These are phyloP conservation scores for Pimpla rufipes DNA, from an alignment of 2,888 invertebrate genomes.

Conservation along the genomic window DNA sequence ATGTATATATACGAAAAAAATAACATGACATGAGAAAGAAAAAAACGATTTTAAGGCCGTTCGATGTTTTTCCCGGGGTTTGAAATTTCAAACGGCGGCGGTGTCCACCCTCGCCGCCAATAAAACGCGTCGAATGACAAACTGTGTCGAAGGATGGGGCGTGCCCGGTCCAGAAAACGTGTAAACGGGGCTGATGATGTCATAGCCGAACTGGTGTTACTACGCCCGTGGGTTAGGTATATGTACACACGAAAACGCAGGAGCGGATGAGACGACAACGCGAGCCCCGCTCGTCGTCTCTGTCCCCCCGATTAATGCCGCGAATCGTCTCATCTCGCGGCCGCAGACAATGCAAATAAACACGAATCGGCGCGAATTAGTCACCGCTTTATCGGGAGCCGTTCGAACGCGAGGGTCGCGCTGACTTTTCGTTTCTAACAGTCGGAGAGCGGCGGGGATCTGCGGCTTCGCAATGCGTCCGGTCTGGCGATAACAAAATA, in stretches of 20 bases:
- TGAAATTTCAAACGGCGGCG: conserved; percentile 25
- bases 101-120: neutral
- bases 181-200: conserved; percentile 83
- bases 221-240: conserved; percentile 75
- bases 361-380: neutral
- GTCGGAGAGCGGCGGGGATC: conserved; percentile 21
- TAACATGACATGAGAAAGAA: neutral
- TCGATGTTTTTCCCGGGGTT: neutral
- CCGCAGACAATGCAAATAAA: conserved; percentile 1
- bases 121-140: conserved; percentile 57
- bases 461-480: conserved; percentile 25
- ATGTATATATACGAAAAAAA: conserved; percentile 1
- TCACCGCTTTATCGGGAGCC: conserved; percentile 6
- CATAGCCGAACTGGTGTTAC: conserved; percentile 81
- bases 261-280: conserved; percentile 35
- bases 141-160: conserved; percentile 78
- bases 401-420: neutral
- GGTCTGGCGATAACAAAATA: conserved; percentile 13
- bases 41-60: neutral
- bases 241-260: conserved; percentile 66
- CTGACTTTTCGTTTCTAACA: conserved; percentile 6
- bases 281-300: conserved; percentile 26
- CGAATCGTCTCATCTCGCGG: neutral
- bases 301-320: neutral
- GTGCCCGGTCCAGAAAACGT: conserved; percentile 81